Evolutionary conservation across 1,140 invertebrate species (phyloP), one percentile per base, ranked within the genome.

Genomic region (Leptopilina clavipes): DNA sequence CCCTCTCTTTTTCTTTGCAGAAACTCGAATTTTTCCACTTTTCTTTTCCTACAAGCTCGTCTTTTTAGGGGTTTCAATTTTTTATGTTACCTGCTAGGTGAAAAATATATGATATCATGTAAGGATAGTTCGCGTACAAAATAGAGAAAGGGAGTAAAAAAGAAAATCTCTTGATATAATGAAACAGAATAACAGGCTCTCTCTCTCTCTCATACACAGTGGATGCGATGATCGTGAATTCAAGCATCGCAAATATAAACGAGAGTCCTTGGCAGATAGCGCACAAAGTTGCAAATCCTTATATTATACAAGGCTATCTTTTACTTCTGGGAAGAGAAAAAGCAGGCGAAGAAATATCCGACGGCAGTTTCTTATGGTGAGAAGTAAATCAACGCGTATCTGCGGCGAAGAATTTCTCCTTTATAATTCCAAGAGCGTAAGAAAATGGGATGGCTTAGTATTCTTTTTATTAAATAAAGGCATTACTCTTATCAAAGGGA

Each of bases 241-340:
- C 19, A 59, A 31, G 10, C 56, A 22, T 12, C 56, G 3, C 56
- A 31, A 25, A 59, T 25, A 59, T 59, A 59, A 59, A 59, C 19
- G 19, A 25, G 22, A 59, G 19, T 59, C 56, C 56, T 59, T 14
- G 56, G 19, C 56, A 14, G 19, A 59, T 59, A 59, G 12, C 12
- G 10, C 2, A 31, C 9, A 25, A 59, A 1, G 56, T 59, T 59
- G 56, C 22, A 59, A 59, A 59, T 59, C 19, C 19, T 59, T 31
- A 59, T 59, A 59, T 59, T 59, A 59, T 59, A 59, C 56, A 59
- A 25, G 56, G 14, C 56, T 59, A 59, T 59, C 56, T 25, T 12
- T 59, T 59, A 25, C 19, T 25, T 19, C 11, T 25, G 6, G 25
- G 6, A 6, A 31, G 1, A 59, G 56, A 59, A 59, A 59, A 59